Conservation (phyloP, 2,113 vertebrate genomes). For the Coryphaenoides rupestris region DNA sequence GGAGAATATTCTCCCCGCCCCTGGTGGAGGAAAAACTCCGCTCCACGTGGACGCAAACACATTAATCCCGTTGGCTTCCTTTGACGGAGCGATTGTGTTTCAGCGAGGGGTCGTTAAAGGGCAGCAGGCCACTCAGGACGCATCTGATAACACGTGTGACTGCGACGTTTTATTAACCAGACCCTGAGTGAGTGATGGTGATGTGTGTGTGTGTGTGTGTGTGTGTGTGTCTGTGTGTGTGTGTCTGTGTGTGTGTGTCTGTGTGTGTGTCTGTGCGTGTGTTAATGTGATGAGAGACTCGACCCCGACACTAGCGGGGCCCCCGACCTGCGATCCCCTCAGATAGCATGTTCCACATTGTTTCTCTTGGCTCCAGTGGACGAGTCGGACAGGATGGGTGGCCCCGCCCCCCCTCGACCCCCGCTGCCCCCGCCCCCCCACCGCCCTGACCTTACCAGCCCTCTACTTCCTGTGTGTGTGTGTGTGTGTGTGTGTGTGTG, state of each 20-base stretch:
- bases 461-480: background rate
- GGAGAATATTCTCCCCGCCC: too few relatives aligned
- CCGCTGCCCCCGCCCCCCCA: conserved; percentile 15
- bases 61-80: too few relatives aligned
- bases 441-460: too few relatives aligned
- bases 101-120: too few relatives aligned
- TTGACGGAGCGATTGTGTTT: too few relatives aligned
- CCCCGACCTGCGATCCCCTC: conserved; percentile 52
- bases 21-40: too few relatives aligned
- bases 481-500: conserved; percentile 12
- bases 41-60: too few relatives aligned
- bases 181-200: background rate
- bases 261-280: conserved; percentile 14
- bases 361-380: conserved; percentile 61
- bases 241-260: conserved; percentile 3
- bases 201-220: conserved; percentile 5
- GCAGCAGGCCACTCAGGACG: background rate
- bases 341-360: conserved; percentile 56
- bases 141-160: conserved; percentile 2
- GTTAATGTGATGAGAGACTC: conserved; percentile 34
- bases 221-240: background rate
- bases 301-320: conserved; percentile 26
- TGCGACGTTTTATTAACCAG: background rate
- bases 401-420: conserved; percentile 30
- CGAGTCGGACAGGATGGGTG: conserved; percentile 39